These are phyloP conservation scores for Ibidorhyncha struthersii DNA, from an alignment of 2,113 vertebrate genomes.

Conservation along the genomic window DNA sequence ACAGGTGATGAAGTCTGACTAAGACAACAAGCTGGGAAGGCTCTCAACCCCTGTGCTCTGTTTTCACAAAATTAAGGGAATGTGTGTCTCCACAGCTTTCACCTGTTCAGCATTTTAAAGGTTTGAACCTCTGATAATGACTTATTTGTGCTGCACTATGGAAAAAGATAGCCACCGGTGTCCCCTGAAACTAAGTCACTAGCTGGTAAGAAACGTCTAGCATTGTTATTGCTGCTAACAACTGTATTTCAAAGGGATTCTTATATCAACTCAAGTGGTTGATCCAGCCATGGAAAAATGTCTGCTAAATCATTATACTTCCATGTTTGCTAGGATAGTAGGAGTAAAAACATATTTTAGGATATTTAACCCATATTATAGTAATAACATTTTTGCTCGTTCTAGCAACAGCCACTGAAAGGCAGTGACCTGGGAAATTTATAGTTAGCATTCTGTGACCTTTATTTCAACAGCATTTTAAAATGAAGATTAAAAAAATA, in stretches of 20 bases:
- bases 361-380: neutral
- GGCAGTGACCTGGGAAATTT: slow-evolving; percentile 10
- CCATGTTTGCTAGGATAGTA: neutral
- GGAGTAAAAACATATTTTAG: neutral
- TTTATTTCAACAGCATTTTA: slow-evolving; percentile 18
- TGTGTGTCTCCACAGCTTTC: neutral
- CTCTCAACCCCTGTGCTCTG: neutral
- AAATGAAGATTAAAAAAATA: slow-evolving; percentile 35
- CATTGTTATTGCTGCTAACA: neutral
- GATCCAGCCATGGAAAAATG: neutral
- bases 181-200: neutral
- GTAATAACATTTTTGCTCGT: neutral
- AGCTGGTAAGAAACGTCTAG: neutral
- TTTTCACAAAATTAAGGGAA: slow-evolving; percentile 23
- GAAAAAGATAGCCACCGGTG: neutral
- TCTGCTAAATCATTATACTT: neutral
- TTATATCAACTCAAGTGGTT: neutral
- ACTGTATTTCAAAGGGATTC: neutral
- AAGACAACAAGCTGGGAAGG: neutral
- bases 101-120: neutral
- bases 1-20: neutral
- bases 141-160: neutral
- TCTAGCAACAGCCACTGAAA: neutral
- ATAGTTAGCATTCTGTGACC: slow-evolving; percentile 23
- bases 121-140: neutral